Evolutionary conservation across 1,140 invertebrate species (phyloP).

Genomic region (Acromyrmex echinatior): DNA sequence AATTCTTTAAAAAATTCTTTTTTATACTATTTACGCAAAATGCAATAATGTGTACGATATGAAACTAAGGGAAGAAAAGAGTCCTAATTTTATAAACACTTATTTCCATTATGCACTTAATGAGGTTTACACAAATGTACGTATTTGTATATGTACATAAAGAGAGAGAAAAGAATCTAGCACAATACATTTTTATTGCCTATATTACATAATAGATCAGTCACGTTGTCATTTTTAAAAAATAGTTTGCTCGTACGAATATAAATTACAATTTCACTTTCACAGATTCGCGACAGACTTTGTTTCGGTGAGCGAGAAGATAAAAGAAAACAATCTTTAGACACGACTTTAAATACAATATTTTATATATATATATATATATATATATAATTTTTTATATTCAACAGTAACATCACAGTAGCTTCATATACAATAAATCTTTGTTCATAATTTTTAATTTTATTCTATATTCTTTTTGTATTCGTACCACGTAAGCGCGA

Average conservation of each 20-base stretch:
- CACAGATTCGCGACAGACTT: slow-evolving; percentile 59
- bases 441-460: slow-evolving; percentile 81
- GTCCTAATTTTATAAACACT: background rate
- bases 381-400: slow-evolving; percentile 82
- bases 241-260: slow-evolving; percentile 61
- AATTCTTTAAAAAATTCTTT: background rate
- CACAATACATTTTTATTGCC: slow-evolving; percentile 65
- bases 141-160: background rate
- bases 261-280: slow-evolving; percentile 66
- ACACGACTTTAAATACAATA: slow-evolving; percentile 75
- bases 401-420: slow-evolving; percentile 86
- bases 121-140: slow-evolving; percentile 19
- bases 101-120: slow-evolving; percentile 25
- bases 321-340: slow-evolving; percentile 56
- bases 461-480: slow-evolving; percentile 59
- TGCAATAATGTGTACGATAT: background rate
- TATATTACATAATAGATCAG: slow-evolving; percentile 64
- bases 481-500: slow-evolving; percentile 78
- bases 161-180: slow-evolving; percentile 32
- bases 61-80: background rate
- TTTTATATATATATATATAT: slow-evolving; percentile 76
- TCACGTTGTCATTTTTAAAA: slow-evolving; percentile 59
- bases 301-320: slow-evolving; percentile 54
- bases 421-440: slow-evolving; percentile 85
- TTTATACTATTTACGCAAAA: background rate